Evolutionary conservation across 2,888 invertebrate genomes (phyloP), one percentile per base, ranked within the genome.

Genomic region (Nomada fucata): DNA sequence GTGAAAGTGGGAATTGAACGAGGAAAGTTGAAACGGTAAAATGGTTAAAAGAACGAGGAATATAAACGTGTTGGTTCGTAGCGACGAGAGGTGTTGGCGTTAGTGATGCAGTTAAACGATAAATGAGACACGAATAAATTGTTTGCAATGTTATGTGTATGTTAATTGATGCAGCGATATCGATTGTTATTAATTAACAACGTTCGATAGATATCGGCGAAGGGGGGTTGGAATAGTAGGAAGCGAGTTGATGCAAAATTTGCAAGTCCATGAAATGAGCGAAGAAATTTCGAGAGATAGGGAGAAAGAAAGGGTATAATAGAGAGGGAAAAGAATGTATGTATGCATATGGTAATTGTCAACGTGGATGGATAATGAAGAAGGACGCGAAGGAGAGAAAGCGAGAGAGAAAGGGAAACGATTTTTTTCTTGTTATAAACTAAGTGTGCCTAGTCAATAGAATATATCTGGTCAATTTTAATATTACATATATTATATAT

Each of bases 371-470:
- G 76, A 69, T 53, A 78, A 83, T 42, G 26, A 53, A 29, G 55
- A 73, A 76, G 52, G 68, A 29, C 18, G 67, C 67, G 71, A 36
- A 72, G 76, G 67, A 67, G 74, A 75, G 79, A 67, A 69, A 67
- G 57, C 65, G 47, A 53, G 76, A 50, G 73, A 63, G 82, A 86
- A 78, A 86, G 87, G 79, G 89, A 90, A 85, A 91, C 83, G 88
- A 90, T 90, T 95, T 95, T 95, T 95, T 95, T 95, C 95, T 95
- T 95, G 94, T 94, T 94, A 95, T 93, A 94, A 95, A 95, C 94
- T 95, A 95, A 95, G 95, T 95, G 95, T 95, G 95, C 95, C 95
- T 95, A 95, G 95, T 95, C 95, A 95, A 95, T 95, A 95, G 95
- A 94, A 94, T 95, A 93, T 93, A 93, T 95, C 95, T 94, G 94